phyloP scores from a whole-genome alignment of 2,888 invertebrate species.

The Campopleginae sp. region DNA sequence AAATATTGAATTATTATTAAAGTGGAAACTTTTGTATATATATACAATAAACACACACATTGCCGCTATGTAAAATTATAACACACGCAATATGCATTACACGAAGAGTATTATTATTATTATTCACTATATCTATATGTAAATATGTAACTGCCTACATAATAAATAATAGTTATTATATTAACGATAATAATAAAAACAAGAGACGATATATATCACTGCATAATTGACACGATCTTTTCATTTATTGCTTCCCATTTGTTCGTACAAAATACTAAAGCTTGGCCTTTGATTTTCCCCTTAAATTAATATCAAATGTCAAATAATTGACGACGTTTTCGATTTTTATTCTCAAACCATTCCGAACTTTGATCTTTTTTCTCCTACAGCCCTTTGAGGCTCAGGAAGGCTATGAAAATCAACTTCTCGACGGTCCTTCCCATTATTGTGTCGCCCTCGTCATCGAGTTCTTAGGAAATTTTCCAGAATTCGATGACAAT shows the following conservation, averaged over 20 bases:
- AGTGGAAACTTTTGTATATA: constrained; percentile 69
- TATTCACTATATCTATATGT: constrained; percentile 82
- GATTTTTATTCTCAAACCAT: neutral
- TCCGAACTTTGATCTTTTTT: too few species aligned
- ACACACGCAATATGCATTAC: constrained; percentile 64
- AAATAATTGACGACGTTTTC: neutral
- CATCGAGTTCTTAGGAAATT: too few species aligned
- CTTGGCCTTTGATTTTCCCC: neutral
- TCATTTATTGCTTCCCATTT: neutral
- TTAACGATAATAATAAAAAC: constrained; percentile 45
- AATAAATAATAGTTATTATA: constrained; percentile 71
- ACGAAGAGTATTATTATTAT: constrained; percentile 70
- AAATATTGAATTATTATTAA: constrained; percentile 32
- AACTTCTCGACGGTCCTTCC: too few species aligned
- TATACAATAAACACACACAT: constrained; percentile 63
- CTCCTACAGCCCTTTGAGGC: too few species aligned
- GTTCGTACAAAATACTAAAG: neutral
- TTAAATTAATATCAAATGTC: neutral
- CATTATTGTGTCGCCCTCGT: too few species aligned
- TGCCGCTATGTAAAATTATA: constrained; percentile 71
- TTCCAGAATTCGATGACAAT: too few species aligned
- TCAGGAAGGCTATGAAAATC: too few species aligned
- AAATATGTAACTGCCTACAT: constrained; percentile 83
- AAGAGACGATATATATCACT: constrained; percentile 65
- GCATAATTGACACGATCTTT: constrained; percentile 59